phyloP scores from a whole-genome alignment of 2,888 invertebrate genomes.

The Athetis lepigone region DNA sequence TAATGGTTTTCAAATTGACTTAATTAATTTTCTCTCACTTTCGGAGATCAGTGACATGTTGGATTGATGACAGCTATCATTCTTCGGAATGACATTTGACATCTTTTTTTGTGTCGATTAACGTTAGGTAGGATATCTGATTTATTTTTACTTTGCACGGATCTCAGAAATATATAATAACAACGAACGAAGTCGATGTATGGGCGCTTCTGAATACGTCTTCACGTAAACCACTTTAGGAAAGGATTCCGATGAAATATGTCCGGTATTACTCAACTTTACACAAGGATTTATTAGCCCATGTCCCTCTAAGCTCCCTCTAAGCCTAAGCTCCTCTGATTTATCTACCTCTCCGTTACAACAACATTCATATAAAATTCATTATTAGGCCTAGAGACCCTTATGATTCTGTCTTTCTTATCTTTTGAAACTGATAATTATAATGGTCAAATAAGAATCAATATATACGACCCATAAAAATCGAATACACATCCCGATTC shows the following conservation, averaged over 20 bases:
- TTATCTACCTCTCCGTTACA: not conserved
- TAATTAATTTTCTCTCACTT: conserved; percentile 5
- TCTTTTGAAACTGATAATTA: conserved; percentile 4
- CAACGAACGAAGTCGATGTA: not conserved
- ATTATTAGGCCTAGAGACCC: not conserved
- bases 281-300: not conserved
- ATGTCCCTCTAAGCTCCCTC: not conserved
- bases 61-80: conserved; percentile 21
- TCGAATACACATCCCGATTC: conserved; percentile 6
- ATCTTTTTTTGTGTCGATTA: conserved; percentile 13
- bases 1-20: conserved; percentile 6
- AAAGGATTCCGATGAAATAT: conserved; percentile 27
- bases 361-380: not conserved
- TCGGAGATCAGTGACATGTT: conserved; percentile 1
- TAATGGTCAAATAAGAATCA: conserved; percentile 12
- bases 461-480: conserved; percentile 13
- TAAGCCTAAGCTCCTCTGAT: conserved; percentile 5
- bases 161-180: not conserved
- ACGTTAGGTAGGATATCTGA: no score
- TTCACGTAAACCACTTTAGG: conserved; percentile 3
- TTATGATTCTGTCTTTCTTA: not conserved
- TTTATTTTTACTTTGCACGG: not conserved
- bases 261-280: conserved; percentile 27
- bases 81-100: conserved; percentile 10
- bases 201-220: not conserved